Base-by-base conservation (phyloP, 2,888 invertebrate genomes). In the Matsumyia berberina region DNA sequence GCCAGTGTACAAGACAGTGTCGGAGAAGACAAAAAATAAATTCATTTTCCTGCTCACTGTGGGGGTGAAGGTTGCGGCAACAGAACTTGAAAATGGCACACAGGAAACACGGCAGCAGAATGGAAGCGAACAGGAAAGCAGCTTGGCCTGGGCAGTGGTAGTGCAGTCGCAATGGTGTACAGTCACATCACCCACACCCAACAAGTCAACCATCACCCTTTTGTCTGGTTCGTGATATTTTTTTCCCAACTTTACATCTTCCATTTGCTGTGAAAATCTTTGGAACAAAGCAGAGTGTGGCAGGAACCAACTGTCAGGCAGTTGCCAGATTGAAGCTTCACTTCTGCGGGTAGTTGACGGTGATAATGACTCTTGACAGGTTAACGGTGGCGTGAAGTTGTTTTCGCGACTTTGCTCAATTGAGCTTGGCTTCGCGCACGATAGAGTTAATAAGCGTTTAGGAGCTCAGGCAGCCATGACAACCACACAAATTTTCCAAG, bases 361-460 rank as follows among this genome's bases (percentile, higher is more conserved):
- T 66, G 80, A 80, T 80, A 85, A 85, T 85, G 85, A 80, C 85
- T 85, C 80, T 80, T 85, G 85, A 85, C 85, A 85, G 85, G 80
- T 79, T 85, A 85, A 80, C 80, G 80, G 53, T 69, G 76, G 74
- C 80, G 80, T 85, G 85, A 80, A 85, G 85, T 85, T 85, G 80
- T 85, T 85, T 85, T 85, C 85, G 85, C 85, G 85, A 80, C 85
- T 85, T 76, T 85, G 80, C 70, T 80, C 85, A 85, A 85, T 85
- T 85, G 80, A 85, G 80, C 85, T 76, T 58, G 31, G 57, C 79
- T 67, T 29, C 53, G 46, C 60, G 60, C 35, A 29, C 66, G 69
- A 85, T 85, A 79, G 79, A 74, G 69, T 85, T 79, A 85, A 85
- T 85, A 79, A 79, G 57, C 55, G 62, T 67, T 83, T 83, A 83